Evolutionary conservation across 1,140 invertebrate genomes (phyloP).

Genomic region (Penaeus vannamei): DNA sequence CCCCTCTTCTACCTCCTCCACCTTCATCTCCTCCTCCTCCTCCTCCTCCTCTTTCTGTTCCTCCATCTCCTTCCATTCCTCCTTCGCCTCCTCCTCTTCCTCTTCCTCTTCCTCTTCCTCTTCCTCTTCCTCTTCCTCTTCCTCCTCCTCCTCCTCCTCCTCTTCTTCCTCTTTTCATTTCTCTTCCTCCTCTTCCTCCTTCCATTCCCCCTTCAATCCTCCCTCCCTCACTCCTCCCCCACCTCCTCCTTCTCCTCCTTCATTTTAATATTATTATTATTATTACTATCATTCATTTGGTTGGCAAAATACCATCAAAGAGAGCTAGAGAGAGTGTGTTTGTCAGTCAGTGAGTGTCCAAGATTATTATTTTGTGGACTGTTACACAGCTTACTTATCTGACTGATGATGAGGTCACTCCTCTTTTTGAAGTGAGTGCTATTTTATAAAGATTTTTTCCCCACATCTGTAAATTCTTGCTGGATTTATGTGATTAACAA

Average conservation of each 20-base stretch:
- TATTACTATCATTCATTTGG: too few relatives aligned
- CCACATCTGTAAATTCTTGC: too few relatives aligned
- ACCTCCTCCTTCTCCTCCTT: background rate
- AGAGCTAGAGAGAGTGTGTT: background rate
- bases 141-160: background rate
- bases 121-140: background rate
- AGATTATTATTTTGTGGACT: background rate
- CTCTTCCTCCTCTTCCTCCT: too few relatives aligned
- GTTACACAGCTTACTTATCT: too few relatives aligned
- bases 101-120: background rate
- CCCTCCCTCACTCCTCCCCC: background rate
- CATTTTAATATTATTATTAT: background rate
- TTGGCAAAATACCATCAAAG: too few relatives aligned
- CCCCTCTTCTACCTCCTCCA: background rate
- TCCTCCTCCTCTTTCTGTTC: background rate
- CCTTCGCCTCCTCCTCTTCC: too few relatives aligned
- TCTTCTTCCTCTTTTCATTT: too few relatives aligned
- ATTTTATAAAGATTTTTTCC: too few relatives aligned
- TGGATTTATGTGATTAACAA: too few relatives aligned
- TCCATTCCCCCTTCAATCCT: background rate
- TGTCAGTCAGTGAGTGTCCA: background rate
- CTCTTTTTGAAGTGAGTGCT: too few relatives aligned
- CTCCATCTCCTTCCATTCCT: too few relatives aligned
- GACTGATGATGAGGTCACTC: too few relatives aligned
- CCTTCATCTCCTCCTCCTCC: background rate